A percentile compares a stretch with the other conserved stretches of the same genome.
These are phyloP conservation scores for Oeneis ivallda DNA, from an alignment of 2,888 invertebrate genomes.

Conservation along the genomic window DNA sequence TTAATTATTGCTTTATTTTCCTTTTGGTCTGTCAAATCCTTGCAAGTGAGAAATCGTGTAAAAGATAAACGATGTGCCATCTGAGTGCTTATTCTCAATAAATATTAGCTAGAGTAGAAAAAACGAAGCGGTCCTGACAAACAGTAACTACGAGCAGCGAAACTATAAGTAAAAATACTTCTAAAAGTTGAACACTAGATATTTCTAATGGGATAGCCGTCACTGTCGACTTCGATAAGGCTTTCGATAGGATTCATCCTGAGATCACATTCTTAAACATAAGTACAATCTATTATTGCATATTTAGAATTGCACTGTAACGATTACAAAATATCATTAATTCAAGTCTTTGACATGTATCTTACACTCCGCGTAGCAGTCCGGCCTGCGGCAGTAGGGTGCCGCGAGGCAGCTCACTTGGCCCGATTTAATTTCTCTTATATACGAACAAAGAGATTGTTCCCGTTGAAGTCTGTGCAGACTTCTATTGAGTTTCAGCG, in stretches of 20 bases:
- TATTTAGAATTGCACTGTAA: slow-evolving; percentile 79
- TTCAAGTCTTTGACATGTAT: slow-evolving; percentile 55
- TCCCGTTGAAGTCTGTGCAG: slow-evolving; percentile 45
- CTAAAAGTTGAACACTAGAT: slow-evolving; percentile 65
- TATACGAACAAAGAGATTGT: slow-evolving; percentile 45
- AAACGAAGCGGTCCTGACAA: slow-evolving; percentile 60
- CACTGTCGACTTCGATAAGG: slow-evolving; percentile 68
- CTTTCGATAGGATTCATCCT: slow-evolving; percentile 77
- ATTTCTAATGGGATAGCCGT: slow-evolving; percentile 66
- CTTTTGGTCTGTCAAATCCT: slow-evolving; percentile 71
- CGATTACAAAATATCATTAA: slow-evolving; percentile 62
- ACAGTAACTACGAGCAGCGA: slow-evolving; percentile 70
- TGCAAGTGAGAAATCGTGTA: slow-evolving; percentile 71
- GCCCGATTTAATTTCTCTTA: slow-evolving; percentile 52
- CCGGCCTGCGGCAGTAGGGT: slow-evolving; percentile 56
- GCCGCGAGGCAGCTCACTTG: slow-evolving; percentile 62
- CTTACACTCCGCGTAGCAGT: slow-evolving; percentile 66
- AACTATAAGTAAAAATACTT: slow-evolving; percentile 69
- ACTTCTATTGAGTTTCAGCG: slow-evolving; percentile 42
- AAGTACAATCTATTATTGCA: slow-evolving; percentile 80
- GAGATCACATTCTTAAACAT: slow-evolving; percentile 80
- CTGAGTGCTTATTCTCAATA: slow-evolving; percentile 65
- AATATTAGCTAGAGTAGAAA: slow-evolving; percentile 65
- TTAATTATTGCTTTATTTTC: slow-evolving; percentile 68
- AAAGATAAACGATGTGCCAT: slow-evolving; percentile 68